These are phyloP conservation scores for Agonopterix subpropinquella DNA, from an alignment of 2,888 invertebrate species.

Conservation along the genomic window DNA sequence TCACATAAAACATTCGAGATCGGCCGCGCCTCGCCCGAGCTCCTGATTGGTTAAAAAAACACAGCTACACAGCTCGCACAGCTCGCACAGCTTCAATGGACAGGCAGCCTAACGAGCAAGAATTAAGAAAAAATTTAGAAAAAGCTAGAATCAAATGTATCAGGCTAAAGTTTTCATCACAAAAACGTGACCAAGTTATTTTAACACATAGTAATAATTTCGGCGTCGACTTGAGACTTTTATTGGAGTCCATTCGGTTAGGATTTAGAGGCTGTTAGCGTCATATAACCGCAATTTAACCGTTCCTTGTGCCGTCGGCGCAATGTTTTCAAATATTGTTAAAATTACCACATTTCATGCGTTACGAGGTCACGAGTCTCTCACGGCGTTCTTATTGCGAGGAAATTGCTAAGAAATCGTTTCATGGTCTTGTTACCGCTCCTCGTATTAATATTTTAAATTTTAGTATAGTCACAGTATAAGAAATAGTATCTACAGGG, in stretches of 20 bases:
- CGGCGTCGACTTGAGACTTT: constrained; percentile 36
- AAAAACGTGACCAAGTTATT: constrained; percentile 5
- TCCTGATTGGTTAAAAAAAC: no score
- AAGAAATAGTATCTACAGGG: no score
- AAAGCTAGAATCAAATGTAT: not conserved
- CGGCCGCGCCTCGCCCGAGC: no score
- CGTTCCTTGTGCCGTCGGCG: constrained; percentile 25
- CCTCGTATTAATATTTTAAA: no score
- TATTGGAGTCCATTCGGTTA: constrained; percentile 45
- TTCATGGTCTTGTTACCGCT: constrained; percentile 6
- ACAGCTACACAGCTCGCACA: no score
- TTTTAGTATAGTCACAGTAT: no score
- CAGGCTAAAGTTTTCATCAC: not conserved
- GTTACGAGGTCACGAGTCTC: constrained; percentile 31
- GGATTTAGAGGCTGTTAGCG: constrained; percentile 46
- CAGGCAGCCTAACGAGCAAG: no score
- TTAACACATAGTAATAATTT: constrained; percentile 6
- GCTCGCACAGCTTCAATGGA: no score
- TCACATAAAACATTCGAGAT: no score
- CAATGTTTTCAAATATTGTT: constrained; percentile 43
- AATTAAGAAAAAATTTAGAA: no score
- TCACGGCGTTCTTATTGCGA: constrained; percentile 16
- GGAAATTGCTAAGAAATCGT: constrained; percentile 14
- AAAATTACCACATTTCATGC: constrained; percentile 39
- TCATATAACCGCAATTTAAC: constrained; percentile 41